Base-by-base conservation (phyloP, 2,797 vertebrate species). In the Psittacula echo region DNA sequence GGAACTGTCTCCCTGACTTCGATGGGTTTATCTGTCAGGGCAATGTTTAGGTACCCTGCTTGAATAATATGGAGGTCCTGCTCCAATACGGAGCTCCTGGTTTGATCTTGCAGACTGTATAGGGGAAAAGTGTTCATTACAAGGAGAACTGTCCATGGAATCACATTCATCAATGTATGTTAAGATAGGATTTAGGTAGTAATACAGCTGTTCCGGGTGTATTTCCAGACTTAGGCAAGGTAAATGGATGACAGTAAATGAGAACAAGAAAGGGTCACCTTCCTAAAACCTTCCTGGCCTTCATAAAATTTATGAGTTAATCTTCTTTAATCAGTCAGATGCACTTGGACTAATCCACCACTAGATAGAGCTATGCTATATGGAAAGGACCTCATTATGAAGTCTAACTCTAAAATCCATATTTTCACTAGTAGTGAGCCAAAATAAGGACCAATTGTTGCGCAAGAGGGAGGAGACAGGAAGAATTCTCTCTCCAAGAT, bases 301-400 rank as follows among this genome's bases (percentile, higher is more conserved):
- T 58, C 45, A 24, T 48, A 45, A 39, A 10, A 2, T 58, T 30
- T 3, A 6, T 51, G 18, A 21, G 53, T 75, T 32, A 7, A 18
- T 50, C 29, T 37, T 72, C 44, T 51, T 64, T 75, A 34, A 60
- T 12, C 37, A 56, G 47, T 20, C 34, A 54, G 32, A n/a, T 96
- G 95, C 60, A 89, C 61, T 95, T 94, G 42, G 48, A 27, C 68
- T 68, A 24, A 53, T 85, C 56, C 74, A 48, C 95, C 95, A 87
- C 95, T 96, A 97, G 95, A 82, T 94, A 85, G 95, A 91, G 95
- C 94, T 91, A 5, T 94, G 67, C 81, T 76, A 77, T 76, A 67
- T 14, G 42, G 67, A 85, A 96, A 91, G 48, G 41, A 30, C 44
- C 37, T 89, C 29, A 3, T 37, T 60, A 3, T 53, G 44, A 70